These are phyloP conservation scores for Catharus fuscescens DNA, from an alignment of 2,113 vertebrate species.

Conservation along the genomic window DNA sequence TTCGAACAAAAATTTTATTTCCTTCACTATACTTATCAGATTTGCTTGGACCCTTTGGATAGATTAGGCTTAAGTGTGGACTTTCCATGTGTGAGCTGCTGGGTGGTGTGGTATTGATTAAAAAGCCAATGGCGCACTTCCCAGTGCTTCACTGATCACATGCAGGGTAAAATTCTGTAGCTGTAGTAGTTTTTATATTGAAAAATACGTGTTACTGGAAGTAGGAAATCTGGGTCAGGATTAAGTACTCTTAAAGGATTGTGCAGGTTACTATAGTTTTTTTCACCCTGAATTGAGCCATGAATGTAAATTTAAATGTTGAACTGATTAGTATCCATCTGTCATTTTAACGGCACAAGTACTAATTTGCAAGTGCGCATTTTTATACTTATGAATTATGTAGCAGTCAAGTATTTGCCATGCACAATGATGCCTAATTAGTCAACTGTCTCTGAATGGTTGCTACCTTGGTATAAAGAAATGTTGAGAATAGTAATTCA, in stretches of 20 bases:
- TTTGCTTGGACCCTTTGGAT: background rate
- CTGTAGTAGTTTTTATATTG: background rate
- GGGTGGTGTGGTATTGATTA: background rate
- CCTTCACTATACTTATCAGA: background rate
- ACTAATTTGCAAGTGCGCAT: background rate
- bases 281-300: background rate
- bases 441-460: background rate
- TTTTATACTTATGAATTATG: background rate
- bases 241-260: background rate
- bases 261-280: background rate
- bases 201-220: background rate
- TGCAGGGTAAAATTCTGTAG: background rate
- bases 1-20: background rate
- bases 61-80: background rate
- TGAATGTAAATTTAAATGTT: background rate
- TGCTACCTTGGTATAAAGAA: background rate
- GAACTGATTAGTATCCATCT: background rate
- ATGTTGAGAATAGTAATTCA: background rate
- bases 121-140: background rate
- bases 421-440: background rate
- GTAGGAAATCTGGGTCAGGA: background rate
- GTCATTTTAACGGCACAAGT: background rate
- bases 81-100: background rate
- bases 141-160: background rate
- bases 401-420: background rate